Conservation (phyloP, 1,140 invertebrate species). For the Caenorhabditis briggsae region DNA sequence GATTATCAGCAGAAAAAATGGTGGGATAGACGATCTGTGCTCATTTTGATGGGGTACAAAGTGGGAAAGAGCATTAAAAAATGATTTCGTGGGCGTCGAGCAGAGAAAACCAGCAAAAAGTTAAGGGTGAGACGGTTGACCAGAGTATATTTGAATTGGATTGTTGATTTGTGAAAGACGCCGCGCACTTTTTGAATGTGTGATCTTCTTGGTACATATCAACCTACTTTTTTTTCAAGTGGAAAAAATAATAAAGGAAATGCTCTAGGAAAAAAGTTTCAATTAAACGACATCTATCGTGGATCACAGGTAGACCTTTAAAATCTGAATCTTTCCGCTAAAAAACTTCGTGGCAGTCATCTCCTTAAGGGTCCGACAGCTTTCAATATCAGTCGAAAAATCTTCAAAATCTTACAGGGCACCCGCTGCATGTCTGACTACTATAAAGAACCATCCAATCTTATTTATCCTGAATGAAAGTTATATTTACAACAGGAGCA, state of each 20-base stretch:
- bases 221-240: neutral
- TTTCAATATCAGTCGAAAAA: too few relatives aligned
- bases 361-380: too few relatives aligned
- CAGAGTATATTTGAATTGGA: constrained; percentile 36
- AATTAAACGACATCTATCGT: neutral
- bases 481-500: too few relatives aligned
- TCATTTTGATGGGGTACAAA: neutral
- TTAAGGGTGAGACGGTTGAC: neutral
- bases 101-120: constrained; percentile 3
- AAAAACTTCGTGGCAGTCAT: too few relatives aligned
- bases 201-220: constrained; percentile 5
- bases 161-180: constrained; percentile 6
- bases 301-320: too few relatives aligned
- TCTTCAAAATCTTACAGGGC: too few relatives aligned
- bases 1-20: neutral
- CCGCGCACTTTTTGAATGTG: constrained; percentile 12
- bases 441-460: too few relatives aligned
- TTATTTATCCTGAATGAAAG: too few relatives aligned
- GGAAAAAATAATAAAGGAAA: neutral
- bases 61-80: constrained; percentile 25
- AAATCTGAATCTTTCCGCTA: too few relatives aligned
- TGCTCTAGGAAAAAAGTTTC: neutral
- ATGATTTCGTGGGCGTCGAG: neutral
- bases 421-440: too few relatives aligned
- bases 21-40: neutral